phyloP scores from a whole-genome alignment of 2,888 invertebrate genomes.

The Allacma fusca region DNA sequence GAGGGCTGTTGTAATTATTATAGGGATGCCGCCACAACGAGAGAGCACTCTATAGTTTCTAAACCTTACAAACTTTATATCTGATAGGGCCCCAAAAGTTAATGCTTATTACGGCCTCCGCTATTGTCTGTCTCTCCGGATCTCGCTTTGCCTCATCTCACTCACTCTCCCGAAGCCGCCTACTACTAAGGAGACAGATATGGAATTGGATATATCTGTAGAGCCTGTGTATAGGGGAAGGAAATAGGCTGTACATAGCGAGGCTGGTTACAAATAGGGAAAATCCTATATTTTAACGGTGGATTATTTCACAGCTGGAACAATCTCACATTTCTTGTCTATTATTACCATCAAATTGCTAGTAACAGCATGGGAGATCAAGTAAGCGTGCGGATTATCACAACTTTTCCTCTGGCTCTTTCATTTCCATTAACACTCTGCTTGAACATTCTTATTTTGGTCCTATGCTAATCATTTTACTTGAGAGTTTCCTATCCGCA shows the following conservation, averaged over 20 bases:
- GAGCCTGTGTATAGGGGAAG: neutral
- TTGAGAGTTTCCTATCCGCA: neutral
- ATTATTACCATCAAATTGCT: constrained; percentile 39
- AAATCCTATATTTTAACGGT: constrained; percentile 34
- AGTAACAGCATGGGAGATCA: constrained; percentile 24
- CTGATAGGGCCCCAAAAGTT: neutral
- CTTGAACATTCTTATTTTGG: constrained; percentile 10
- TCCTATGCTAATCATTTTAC: constrained; percentile 6
- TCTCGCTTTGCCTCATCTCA: neutral
- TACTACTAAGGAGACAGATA: too few species aligned
- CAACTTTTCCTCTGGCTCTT: constrained; percentile 13
- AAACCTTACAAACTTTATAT: too few species aligned
- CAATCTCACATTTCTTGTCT: constrained; percentile 32
- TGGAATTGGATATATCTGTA: neutral
- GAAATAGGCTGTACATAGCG: neutral
- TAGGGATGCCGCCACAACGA: too few species aligned
- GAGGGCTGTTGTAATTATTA: too few species aligned
- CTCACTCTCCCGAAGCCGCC: neutral
- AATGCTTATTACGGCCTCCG: neutral
- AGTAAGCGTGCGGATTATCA: constrained; percentile 20
- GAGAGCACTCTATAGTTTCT: too few species aligned
- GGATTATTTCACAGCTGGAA: constrained; percentile 34
- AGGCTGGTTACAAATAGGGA: constrained; percentile 22
- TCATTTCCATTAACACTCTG: neutral
- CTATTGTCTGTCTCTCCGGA: neutral